Base-by-base conservation (phyloP, 2,113 vertebrate species). In the Reinhardtius hippoglossoides region DNA sequence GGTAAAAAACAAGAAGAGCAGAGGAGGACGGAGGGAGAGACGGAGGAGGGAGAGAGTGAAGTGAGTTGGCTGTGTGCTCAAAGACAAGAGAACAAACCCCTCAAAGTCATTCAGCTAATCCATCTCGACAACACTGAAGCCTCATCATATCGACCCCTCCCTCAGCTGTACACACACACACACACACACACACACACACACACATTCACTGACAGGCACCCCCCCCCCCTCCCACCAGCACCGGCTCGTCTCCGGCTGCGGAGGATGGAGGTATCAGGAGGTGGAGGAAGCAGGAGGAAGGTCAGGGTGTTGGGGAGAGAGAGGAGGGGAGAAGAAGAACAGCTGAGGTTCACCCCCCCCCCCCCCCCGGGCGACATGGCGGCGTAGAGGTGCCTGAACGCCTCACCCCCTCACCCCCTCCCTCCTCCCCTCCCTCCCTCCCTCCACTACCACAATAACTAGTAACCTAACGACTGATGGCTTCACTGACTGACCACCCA, bases 101-200 rank as follows among this genome's bases (percentile, higher is more conserved):
- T 92, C 89, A 89, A 92, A 90, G 92, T 92, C 91, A 90, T 81
- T 56, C 88, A 21, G 88, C 85, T 93, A 92, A 93, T 93, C 90
- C 90, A 91, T 92, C 91, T 79, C 66, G 91, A 93, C 92, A 92
- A 91, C 84, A 73, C 87, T 85, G 91, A 91, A 92, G 89, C 88
- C 87, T 84, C 89, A 89, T 88, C 87, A 89, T 87, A 90, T 86
- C 84, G 82, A 88, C 88, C 80, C 83, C 90, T 91, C 90, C 87
- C 90, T 90, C 79, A 59, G 80, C 82, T 73, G 82, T 61, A 44
- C 80, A 75, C 74, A 85, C 85, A 88, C 64, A 87, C 79, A 82
- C 76, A 86, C 87, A 68, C 71, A 69, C 70, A 75, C 62, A 70
- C 54, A 55, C 70, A 74, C 21, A 73, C 72, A 73, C 72, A n/a